Base-by-base conservation (phyloP, 2,113 vertebrate genomes). In the Carassius auratus region DNA sequence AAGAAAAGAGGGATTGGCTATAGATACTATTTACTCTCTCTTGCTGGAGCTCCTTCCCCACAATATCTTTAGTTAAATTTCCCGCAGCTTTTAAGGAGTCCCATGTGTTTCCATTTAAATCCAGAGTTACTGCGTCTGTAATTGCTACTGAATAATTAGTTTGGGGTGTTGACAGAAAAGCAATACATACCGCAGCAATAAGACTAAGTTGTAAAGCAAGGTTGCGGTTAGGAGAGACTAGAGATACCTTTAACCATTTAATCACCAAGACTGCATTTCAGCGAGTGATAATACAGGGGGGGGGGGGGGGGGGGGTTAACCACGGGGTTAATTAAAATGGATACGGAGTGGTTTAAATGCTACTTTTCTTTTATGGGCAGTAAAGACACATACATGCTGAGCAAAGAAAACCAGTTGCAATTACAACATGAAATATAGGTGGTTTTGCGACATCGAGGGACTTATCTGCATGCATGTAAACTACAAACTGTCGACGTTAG, bases 61-160 rank as follows among this genome's bases (percentile, higher is more conserved):
- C 69, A 66, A 79, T 50, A 13, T 66, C 59, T 66, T 64, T 14
- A 85, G 84, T 78, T 76, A 85, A 74, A 38, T 59, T 85, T 69
- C 76, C 69, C 64, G 50, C 42, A 79, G 75, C 30, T 68, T 66
- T 74, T 68, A 50, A 68, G 61, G 7, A 45, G 64, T 7, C 48
- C 38, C 59, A 84, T 75, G 73, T 86, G 86, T 88, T 89, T 90
- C 71, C 59, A 84, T 84, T 88, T 86, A 85, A 78, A 88, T 36
- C 62, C 45, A 62, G 38, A 84, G 85, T 89, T 85, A 84, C 75
- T 61, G 61, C 17, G 48, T 76, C 48, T 84, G 86, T 88, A 73
- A 89, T 75, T 82, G 85, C 88, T 81, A 52, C 88, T 87, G 86
- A 90, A 89, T 87, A 88, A 88, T 89, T 86, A 89, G 81, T 88